Conservation (phyloP, 2,113 vertebrate species). For the Coptodon rendalli region DNA sequence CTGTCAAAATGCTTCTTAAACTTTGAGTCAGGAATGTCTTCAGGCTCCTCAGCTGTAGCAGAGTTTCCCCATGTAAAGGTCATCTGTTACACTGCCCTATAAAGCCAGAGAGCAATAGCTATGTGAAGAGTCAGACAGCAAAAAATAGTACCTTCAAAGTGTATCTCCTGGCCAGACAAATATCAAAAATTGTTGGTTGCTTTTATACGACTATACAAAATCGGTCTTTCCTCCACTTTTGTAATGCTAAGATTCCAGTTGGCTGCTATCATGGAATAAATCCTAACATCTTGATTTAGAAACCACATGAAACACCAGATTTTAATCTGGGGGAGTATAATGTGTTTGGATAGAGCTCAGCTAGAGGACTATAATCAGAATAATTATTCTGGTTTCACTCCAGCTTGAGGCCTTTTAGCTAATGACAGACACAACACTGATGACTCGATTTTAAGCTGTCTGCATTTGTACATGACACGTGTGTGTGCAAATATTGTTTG, state of each 20-base stretch:
- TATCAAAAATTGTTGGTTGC: background rate
- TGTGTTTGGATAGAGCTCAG: conserved; percentile 53
- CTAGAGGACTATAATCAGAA: conserved; percentile 46
- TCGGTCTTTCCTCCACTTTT: background rate
- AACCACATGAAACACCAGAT: conserved; percentile 21
- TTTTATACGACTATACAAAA: background rate
- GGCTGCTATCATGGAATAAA: conserved; percentile 18
- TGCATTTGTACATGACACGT: background rate
- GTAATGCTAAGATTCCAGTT: background rate
- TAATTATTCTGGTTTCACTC: conserved; percentile 58
- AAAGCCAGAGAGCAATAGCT: background rate
- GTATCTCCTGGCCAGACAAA: background rate
- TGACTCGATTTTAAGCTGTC: conserved; percentile 32
- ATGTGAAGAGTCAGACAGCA: background rate
- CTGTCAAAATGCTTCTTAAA: background rate
- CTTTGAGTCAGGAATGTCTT: background rate
- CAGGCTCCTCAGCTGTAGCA: background rate
- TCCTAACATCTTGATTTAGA: conserved; percentile 17
- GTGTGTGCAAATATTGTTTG: background rate
- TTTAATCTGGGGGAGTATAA: conserved; percentile 50
- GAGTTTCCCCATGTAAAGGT: background rate
- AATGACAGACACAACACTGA: conserved; percentile 38
- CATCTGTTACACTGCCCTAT: background rate
- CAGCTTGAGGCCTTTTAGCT: conserved; percentile 59
- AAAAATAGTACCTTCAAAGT: background rate